A percentile compares a stretch with the other conserved stretches of the same genome.
Conservation (phyloP, 2,113 vertebrate genomes). For the Uria lomvia region DNA sequence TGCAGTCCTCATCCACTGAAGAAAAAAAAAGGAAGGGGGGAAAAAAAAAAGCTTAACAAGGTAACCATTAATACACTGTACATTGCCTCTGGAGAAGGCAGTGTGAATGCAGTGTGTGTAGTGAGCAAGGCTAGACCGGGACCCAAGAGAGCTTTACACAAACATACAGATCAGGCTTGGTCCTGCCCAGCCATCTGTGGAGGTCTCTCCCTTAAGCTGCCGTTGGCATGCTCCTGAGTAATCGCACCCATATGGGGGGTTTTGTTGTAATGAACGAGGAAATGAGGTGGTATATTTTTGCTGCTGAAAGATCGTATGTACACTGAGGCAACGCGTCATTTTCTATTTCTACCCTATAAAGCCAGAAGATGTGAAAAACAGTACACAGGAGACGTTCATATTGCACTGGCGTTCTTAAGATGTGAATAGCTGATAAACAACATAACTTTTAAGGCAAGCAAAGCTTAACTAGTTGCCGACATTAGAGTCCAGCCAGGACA, state of each 20-base stretch:
- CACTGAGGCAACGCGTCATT: background rate
- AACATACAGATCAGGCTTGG: background rate
- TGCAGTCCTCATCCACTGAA: background rate
- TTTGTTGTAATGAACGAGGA: background rate
- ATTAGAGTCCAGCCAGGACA: background rate
- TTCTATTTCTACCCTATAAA: background rate
- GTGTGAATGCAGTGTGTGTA: background rate
- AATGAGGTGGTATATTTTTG: background rate
- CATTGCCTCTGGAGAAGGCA: background rate
- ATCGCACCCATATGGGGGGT: fast-evolving
- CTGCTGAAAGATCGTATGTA: background rate
- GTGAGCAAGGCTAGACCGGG: background rate
- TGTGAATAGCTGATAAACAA: background rate
- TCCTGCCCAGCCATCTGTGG: background rate
- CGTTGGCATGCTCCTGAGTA: background rate
- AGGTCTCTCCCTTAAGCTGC: background rate
- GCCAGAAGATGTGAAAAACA: background rate
- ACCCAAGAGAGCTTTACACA: background rate
- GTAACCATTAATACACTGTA: background rate
- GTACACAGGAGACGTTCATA: background rate
- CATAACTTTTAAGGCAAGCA: background rate
- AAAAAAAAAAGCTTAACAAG: background rate
- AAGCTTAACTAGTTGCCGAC: background rate
- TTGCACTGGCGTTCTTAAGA: background rate
- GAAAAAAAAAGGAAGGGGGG: too few species aligned